Evolutionary conservation across 1,140 invertebrate genomes (phyloP), one percentile per base, ranked within the genome.

Genomic region (Tribolium madens): DNA sequence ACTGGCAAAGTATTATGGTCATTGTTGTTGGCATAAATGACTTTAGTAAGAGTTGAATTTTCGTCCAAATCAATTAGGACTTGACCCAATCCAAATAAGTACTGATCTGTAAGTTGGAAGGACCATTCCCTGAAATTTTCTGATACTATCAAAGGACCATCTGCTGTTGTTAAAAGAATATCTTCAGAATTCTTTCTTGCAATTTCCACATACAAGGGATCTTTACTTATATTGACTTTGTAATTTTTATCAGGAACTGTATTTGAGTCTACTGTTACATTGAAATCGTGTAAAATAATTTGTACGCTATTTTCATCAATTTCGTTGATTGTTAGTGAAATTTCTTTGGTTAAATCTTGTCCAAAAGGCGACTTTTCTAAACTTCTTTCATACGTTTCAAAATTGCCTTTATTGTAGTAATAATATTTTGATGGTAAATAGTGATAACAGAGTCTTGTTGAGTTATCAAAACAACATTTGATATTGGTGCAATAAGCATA

Each of bases 41-140:
- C 77, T 80, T 82, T 81, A 1, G 77, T 81, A 1, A 83, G 26
- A 13, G 82, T 80, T 46, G 73, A 42, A 17, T 79, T 82, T 3
- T 48, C 26, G 10, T 78, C 36, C 7, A 82, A 47, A 33, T 77
- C 14, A 5, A 85, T 78, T n/a, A 78, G 75, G 14, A 82, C 50
- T 53, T 81, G 68, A 15, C 81, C 84, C 12, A 86, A 69, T 17
- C 85, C 85, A 73, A 84, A 85, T 14, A 86, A 33, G 6, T 77
- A 69, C 6, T 82, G 74, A 42, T 77, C 77, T 1, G 77, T 80
- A 6, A 88, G 31, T 36, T 85, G 80, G 5, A 88, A 77, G 3
- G 83, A 84, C 84, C 85, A 87, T 80, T 88, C 86, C 85, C 85
- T 87, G 71, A 86, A 87, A 12, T 81, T 79, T 26, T 87, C 80